Conservation (phyloP, 1,140 invertebrate genomes). For the Leptonema lineaticorne region DNA sequence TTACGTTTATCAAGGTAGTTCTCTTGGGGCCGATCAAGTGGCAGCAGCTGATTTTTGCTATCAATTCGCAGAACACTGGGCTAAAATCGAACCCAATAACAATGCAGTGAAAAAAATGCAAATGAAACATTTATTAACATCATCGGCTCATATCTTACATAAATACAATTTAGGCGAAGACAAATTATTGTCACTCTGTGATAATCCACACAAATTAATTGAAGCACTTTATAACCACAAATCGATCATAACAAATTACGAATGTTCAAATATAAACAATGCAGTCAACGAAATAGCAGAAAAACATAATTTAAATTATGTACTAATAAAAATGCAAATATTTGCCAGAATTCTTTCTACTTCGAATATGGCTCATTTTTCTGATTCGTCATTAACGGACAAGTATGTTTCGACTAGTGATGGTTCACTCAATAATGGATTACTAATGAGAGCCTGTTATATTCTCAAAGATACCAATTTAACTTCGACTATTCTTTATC, state of each 20-base stretch:
- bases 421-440: slow-evolving; percentile 45
- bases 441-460: slow-evolving; percentile 53
- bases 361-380: slow-evolving; percentile 44
- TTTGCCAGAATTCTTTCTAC: slow-evolving; percentile 53
- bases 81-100: slow-evolving; percentile 52
- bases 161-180: slow-evolving; percentile 59
- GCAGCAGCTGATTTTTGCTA: slow-evolving; percentile 60
- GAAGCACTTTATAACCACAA: slow-evolving; percentile 58
- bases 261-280: slow-evolving; percentile 56
- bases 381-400: slow-evolving; percentile 34
- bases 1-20: slow-evolving; percentile 54
- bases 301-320: slow-evolving; percentile 53
- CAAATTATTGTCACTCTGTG: slow-evolving; percentile 54
- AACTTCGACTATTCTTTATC: slow-evolving; percentile 55
- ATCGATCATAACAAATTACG: slow-evolving; percentile 52
- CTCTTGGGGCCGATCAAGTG: slow-evolving; percentile 59
- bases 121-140: slow-evolving; percentile 56
- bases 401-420: slow-evolving; percentile 20
- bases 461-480: slow-evolving; percentile 55
- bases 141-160: slow-evolving; percentile 58
- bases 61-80: slow-evolving; percentile 58
- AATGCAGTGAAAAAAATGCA: slow-evolving; percentile 55
- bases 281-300: slow-evolving; percentile 59
- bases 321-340: slow-evolving; percentile 52
- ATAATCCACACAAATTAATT: slow-evolving; percentile 58